A percentile compares a stretch with the other conserved stretches of the same genome.
phyloP scores from a whole-genome alignment of 2,113 vertebrate genomes.

The Symphodus melops region DNA sequence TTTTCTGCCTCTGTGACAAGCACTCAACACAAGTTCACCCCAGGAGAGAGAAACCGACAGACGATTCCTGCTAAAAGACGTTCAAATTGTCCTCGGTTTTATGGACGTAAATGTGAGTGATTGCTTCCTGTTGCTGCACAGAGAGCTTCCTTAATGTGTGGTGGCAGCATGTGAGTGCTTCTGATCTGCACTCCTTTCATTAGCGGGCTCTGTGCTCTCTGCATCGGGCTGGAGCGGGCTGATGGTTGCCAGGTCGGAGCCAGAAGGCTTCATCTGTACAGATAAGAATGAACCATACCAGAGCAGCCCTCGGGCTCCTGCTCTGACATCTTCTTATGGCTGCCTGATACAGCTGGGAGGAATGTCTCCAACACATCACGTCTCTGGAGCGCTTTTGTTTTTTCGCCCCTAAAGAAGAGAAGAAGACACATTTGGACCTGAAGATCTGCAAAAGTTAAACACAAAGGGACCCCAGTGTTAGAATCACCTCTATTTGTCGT shows the following conservation, averaged over 20 bases:
- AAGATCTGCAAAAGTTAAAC: not conserved
- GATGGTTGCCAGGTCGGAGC: conserved; percentile 77
- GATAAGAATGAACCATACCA: conserved; percentile 75
- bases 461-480: conserved; percentile 20
- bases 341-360: conserved; percentile 65
- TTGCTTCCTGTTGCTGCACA: conserved; percentile 56
- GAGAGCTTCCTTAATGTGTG: conserved; percentile 53
- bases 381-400: conserved; percentile 8
- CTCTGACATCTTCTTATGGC: conserved; percentile 71
- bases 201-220: conserved; percentile 48
- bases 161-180: conserved; percentile 57
- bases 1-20: no score
- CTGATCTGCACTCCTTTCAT: conserved; percentile 70
- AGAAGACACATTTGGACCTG: conserved; percentile 9
- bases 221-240: conserved; percentile 55
- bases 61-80: conserved; percentile 28
- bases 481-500: conserved; percentile 24
- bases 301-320: conserved; percentile 69
- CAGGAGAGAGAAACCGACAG: not conserved
- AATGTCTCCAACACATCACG: conserved; percentile 54
- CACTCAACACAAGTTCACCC: not conserved
- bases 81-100: conserved; percentile 44
- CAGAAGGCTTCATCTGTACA: conserved; percentile 74
- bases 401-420: not conserved
- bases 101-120: conserved; percentile 41